These are phyloP conservation scores for Geotrypetes seraphini DNA, from an alignment of 2,797 vertebrate genomes.

Conservation along the genomic window DNA sequence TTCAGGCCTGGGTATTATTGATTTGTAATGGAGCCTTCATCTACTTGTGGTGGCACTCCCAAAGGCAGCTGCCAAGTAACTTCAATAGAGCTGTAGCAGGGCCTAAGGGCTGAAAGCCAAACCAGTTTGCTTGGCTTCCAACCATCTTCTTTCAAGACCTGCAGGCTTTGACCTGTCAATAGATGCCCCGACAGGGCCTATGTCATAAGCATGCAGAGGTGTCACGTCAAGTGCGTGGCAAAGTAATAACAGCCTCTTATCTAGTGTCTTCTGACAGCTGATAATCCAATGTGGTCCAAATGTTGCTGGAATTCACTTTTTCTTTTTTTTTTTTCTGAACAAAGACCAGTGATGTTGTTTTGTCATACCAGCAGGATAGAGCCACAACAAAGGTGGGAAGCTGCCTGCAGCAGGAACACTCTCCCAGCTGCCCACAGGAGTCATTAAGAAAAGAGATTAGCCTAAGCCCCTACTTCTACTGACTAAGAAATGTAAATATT, in stretches of 20 bases:
- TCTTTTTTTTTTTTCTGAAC: no score
- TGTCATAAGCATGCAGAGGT: conserved; percentile 41
- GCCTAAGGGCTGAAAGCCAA: conserved; percentile 15
- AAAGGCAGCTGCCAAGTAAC: conserved; percentile 25
- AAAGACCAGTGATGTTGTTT: no score
- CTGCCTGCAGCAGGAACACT: conserved; percentile 2
- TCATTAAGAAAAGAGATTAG: conserved; percentile 35
- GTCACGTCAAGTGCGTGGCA: conserved; percentile 31
- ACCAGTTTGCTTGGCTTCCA: conserved; percentile 7
- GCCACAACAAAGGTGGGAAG: neutral
- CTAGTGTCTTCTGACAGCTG: neutral
- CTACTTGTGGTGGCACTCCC: conserved; percentile 16
- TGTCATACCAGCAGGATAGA: neutral
- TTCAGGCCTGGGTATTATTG: no score
- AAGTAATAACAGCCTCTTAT: conserved; percentile 49
- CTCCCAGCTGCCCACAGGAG: conserved; percentile 2
- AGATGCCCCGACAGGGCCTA: conserved; percentile 59
- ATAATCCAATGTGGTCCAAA: neutral
- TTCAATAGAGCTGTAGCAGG: conserved; percentile 30
- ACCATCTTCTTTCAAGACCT: conserved; percentile 43
- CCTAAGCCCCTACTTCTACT: conserved; percentile 25
- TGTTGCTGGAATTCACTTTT: neutral
- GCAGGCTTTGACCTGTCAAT: conserved; percentile 71
- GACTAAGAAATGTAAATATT: conserved; percentile 44
- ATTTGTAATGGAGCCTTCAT: conserved; percentile 29